Evolutionary conservation across 2,797 vertebrate species (phyloP).

Genomic region (Tenualosa ilisha): DNA sequence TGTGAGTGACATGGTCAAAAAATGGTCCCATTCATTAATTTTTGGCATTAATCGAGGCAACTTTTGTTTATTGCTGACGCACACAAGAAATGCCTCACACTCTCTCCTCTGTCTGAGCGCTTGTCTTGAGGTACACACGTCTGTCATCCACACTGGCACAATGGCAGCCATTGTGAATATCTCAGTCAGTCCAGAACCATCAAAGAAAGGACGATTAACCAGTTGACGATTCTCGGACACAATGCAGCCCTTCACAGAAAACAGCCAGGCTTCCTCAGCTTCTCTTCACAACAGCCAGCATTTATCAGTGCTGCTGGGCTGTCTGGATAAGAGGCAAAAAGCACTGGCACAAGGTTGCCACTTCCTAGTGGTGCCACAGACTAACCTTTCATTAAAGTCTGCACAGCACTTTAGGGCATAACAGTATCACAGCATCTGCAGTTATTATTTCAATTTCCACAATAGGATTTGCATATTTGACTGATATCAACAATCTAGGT

Average conservation of each 20-base stretch:
- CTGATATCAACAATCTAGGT: not conserved
- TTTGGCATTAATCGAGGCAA: conserved; percentile 10
- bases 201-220: conserved; percentile 56
- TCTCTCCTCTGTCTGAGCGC: not conserved
- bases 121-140: conserved; percentile 20
- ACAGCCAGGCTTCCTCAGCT: conserved; percentile 25
- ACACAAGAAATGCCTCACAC: conserved; percentile 14
- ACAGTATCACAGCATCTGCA: not conserved
- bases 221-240: conserved; percentile 45
- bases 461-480: not conserved
- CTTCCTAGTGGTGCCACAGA: not conserved
- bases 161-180: conserved; percentile 47
- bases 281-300: conserved; percentile 33
- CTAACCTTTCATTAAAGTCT: not conserved
- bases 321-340: conserved; percentile 26
- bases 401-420: not conserved
- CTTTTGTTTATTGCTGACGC: conserved; percentile 39
- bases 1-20: not conserved
- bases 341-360: not conserved
- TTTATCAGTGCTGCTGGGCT: conserved; percentile 34
- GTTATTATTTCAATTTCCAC: not conserved
- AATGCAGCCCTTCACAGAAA: conserved; percentile 53
- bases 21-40: conserved; percentile 7
- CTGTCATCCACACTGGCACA: conserved; percentile 16
- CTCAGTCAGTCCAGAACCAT: conserved; percentile 48